phyloP scores from a whole-genome alignment of 2,113 vertebrate species.

The Sylvilagus bachmani region DNA sequence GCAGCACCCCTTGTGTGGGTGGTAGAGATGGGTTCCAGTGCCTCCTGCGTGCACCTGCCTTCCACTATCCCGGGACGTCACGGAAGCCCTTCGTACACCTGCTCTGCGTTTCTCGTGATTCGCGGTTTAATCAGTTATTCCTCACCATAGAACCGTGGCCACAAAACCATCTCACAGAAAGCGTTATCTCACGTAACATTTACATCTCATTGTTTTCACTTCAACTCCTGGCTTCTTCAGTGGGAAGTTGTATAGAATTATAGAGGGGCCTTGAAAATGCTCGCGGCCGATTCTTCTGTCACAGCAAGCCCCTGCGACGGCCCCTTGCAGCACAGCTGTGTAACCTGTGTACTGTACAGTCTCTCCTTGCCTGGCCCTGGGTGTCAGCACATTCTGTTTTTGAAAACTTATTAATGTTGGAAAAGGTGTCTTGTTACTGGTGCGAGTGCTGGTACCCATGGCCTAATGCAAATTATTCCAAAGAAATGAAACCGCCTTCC shows the following conservation, averaged over 20 bases:
- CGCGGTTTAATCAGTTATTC: not conserved
- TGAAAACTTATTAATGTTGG: conserved; percentile 24
- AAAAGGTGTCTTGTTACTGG: not conserved
- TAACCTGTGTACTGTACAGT: not conserved
- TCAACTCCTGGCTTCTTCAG: conserved; percentile 14
- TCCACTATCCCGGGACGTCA: not conserved
- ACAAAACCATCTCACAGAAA: not conserved
- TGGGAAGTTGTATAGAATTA: not conserved
- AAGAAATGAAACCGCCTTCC: not conserved
- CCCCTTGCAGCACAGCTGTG: not conserved
- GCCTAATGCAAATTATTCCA: not conserved
- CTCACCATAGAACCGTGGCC: not conserved
- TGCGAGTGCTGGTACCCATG: not conserved
- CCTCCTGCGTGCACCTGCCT: not conserved
- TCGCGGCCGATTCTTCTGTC: not conserved
- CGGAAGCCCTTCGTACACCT: not conserved
- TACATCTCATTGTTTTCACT: not conserved
- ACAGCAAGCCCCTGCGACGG: not conserved
- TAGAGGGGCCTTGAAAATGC: not conserved
- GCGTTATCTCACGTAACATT: not conserved
- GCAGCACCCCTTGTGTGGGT: not conserved
- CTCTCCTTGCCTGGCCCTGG: not conserved
- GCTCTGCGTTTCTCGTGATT: not conserved
- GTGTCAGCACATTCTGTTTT: not conserved
- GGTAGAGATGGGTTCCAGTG: not conserved